Percentiles rank a stretch among this genome's conserved stretches.
phyloP scores from a whole-genome alignment of 2,797 vertebrate species.

The Chloroceryle inda region DNA sequence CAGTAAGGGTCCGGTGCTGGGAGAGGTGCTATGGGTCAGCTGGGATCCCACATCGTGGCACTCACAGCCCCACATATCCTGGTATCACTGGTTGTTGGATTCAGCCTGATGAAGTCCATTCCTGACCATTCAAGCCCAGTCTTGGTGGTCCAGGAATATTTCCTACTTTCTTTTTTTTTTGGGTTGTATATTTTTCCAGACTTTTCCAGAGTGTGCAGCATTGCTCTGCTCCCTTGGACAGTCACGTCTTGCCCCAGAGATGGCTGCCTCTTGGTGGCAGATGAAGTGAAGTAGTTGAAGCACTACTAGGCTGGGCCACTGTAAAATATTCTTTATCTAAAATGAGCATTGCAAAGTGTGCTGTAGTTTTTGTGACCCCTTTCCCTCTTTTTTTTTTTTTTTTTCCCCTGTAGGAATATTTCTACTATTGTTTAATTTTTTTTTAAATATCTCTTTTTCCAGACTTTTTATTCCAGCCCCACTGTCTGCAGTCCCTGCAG shows the following conservation, averaged over 20 bases:
- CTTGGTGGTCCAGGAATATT: not conserved
- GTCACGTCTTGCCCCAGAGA: fast-evolving
- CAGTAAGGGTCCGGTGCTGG: no score
- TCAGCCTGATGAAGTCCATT: not conserved
- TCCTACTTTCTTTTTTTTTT: fast-evolving
- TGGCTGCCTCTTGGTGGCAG: not conserved
- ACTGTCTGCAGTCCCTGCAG: not conserved
- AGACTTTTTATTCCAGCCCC: conserved; percentile 17
- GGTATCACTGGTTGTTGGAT: fast-evolving
- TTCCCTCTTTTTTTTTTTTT: fast-evolving
- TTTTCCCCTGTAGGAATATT: not conserved
- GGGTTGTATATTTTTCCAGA: not conserved
- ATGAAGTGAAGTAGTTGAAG: not conserved
- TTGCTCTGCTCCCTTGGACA: not conserved
- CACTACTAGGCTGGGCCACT: not conserved
- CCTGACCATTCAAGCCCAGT: not conserved
- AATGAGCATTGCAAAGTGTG: not conserved
- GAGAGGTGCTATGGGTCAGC: no score
- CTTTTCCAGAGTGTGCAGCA: not conserved
- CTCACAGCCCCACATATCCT: not conserved
- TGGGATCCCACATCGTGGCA: not conserved
- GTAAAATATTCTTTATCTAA: conserved; percentile 14
- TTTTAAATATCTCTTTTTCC: conserved; percentile 26
- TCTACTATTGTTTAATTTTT: not conserved
- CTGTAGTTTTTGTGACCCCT: not conserved